Evolutionary conservation across 92 coral and sea anemone species (phyloP), one percentile per base, ranked within the genome.

Genomic region (Montipora capitata): DNA sequence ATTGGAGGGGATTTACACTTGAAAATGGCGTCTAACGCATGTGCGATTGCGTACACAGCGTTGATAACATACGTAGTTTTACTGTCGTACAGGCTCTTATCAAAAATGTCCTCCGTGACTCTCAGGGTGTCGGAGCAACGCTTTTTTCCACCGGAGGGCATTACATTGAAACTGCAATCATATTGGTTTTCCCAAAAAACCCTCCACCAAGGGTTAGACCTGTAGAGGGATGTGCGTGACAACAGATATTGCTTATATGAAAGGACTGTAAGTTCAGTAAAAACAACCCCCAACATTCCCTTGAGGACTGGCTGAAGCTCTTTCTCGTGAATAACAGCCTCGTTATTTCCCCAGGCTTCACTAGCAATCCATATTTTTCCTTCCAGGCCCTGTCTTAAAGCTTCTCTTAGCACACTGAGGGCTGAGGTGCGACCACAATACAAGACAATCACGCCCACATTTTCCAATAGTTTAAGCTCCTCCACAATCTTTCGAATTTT

Each of bases 41-140:
- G 94, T 63, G 98, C 98, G 49, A 96, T 85, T 3, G 98, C 98
- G 75, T 87, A 96, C 18, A 94, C 96, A 10, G 98, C 98, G 78
- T 96, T 94, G 17, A 96, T 91, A 40, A 96, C 99, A 12, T 80
- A 82, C 1, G 96, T 89, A 16, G 95, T 87, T 85, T 90, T 89
- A 48, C 86, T 89, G 48, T 89, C 93, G 17, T 88, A 89, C 75
- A 95, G 70, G 10, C 68, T 80, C 2, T 76, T 52, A 7, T 65
- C 12, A 63, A 87, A 95, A 5, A 92, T 45, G 12, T 52, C 75
- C 66, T 84, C 91, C 0, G 88, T 87, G 44, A 95, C 82, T 63
- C 68, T 57, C 1, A 84, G 82, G 20, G 84, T 15, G 51, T 72
- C 57, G 5, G 92, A 71, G 61, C 98, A 94, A 3, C 10, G 79